Conservation (phyloP, 53 echinoderm and acorn worm species). For the Holothuria scabra region DNA sequence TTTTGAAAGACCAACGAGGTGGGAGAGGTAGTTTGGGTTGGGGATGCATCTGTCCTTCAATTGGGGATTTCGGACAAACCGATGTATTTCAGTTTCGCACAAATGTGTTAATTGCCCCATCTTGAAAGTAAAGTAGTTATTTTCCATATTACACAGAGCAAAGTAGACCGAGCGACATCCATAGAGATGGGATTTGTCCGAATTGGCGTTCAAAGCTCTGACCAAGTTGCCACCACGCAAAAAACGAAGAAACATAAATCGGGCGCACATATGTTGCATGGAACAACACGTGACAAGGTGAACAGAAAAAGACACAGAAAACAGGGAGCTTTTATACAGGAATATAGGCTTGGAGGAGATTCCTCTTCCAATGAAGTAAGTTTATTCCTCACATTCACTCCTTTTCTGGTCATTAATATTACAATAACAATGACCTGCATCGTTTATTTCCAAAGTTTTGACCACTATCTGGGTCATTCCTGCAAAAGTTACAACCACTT, state of each 20-base stretch:
- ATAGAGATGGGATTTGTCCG: constrained; percentile 55
- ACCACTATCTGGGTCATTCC: too few relatives aligned
- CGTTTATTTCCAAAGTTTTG: too few relatives aligned
- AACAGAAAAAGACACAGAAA: constrained; percentile 5
- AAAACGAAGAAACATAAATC: background rate
- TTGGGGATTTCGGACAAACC: too few relatives aligned
- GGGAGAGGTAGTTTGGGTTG: too few relatives aligned
- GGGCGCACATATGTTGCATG: constrained; percentile 14
- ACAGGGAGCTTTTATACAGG: background rate
- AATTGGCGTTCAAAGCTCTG: constrained; percentile 40
- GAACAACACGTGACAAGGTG: background rate
- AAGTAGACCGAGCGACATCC: constrained; percentile 59
- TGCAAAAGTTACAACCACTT: too few relatives aligned
- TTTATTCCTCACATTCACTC: background rate
- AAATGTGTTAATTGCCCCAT: too few relatives aligned
- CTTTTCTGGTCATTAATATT: too few relatives aligned
- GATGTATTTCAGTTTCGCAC: too few relatives aligned
- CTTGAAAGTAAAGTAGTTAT: too few relatives aligned
- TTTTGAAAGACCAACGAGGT: too few relatives aligned
- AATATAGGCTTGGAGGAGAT: background rate
- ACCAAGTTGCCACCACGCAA: constrained; percentile 2
- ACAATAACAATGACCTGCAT: too few relatives aligned
- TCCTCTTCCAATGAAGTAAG: constrained; percentile 7
- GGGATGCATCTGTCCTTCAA: too few relatives aligned
- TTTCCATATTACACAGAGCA: background rate